phyloP scores from a whole-genome alignment of 2,888 invertebrate species.

The Schizotus pectinicornis region DNA sequence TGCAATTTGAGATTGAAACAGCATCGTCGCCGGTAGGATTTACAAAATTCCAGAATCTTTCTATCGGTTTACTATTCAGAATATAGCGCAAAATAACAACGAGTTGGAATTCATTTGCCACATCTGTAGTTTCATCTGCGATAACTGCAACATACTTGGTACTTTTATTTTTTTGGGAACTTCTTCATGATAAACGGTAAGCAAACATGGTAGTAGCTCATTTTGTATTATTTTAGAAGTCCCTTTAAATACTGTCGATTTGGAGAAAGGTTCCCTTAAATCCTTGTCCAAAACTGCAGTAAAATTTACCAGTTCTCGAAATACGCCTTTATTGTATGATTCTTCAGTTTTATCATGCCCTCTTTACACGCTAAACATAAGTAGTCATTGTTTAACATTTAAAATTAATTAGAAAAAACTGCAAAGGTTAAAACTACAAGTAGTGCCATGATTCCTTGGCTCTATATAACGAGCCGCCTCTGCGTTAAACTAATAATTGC shows the following conservation, averaged over 20 bases:
- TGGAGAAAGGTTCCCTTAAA: conserved; percentile 40
- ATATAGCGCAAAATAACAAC: conserved; percentile 42
- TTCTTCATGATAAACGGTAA: conserved; percentile 40
- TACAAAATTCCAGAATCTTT: conserved; percentile 43
- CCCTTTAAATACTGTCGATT: conserved; percentile 43
- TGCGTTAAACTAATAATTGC: too few species aligned
- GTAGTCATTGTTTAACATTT: too few species aligned
- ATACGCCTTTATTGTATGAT: conserved; percentile 39
- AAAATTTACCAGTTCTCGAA: conserved; percentile 45
- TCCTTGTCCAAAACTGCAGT: conserved; percentile 36
- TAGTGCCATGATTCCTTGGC: too few species aligned
- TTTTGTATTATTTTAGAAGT: conserved; percentile 46
- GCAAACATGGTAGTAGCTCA: conserved; percentile 46
- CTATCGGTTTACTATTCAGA: conserved; percentile 26
- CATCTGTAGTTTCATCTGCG: conserved; percentile 46
- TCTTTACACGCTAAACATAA: too few species aligned
- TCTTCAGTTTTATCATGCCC: conserved; percentile 43
- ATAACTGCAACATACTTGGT: conserved; percentile 36
- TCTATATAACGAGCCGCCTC: too few species aligned
- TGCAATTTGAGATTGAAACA: neutral
- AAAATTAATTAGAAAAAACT: too few species aligned
- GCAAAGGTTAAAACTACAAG: too few species aligned
- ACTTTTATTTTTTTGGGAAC: conserved; percentile 39
- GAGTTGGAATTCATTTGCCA: conserved; percentile 35
- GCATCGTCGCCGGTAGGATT: conserved; percentile 31